These are phyloP conservation scores for Neolamprologus falcicula DNA, from an alignment of 2,113 vertebrate genomes.

Conservation along the genomic window DNA sequence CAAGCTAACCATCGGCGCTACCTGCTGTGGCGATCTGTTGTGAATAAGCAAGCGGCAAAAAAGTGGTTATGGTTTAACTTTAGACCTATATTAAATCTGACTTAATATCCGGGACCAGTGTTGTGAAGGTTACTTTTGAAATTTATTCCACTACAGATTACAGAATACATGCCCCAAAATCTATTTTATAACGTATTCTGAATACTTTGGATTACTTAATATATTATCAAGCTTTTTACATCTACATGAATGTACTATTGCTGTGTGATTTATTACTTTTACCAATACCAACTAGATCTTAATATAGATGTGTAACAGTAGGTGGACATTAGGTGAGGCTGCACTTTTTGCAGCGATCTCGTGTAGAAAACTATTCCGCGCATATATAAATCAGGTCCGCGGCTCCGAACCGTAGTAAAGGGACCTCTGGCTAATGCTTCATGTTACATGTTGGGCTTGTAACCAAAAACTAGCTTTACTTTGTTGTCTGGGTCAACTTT, in stretches of 20 bases:
- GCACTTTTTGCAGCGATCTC: neutral
- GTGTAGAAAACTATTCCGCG: rapidly evolving
- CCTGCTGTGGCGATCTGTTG: neutral
- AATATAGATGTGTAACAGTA: neutral
- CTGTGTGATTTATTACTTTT: neutral
- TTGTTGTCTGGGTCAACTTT: neutral
- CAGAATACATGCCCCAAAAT: neutral
- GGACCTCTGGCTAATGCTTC: neutral
- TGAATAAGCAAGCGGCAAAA: neutral
- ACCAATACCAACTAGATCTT: neutral
- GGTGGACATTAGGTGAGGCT: neutral
- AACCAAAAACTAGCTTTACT: neutral
- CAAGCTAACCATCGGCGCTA: neutral
- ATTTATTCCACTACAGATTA: neutral
- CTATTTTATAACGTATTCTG: rapidly evolving
- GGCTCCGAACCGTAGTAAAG: rapidly evolving
- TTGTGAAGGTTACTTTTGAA: neutral
- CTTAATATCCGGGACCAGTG: neutral
- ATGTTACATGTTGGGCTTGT: rapidly evolving
- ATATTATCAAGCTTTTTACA: neutral
- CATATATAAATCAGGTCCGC: rapidly evolving
- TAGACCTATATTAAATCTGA: neutral
- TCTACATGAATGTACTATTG: rapidly evolving
- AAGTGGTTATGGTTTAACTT: neutral
- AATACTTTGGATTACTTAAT: neutral